These are phyloP conservation scores for Neotoma lepida DNA, from an alignment of 2,113 vertebrate genomes.

Conservation along the genomic window DNA sequence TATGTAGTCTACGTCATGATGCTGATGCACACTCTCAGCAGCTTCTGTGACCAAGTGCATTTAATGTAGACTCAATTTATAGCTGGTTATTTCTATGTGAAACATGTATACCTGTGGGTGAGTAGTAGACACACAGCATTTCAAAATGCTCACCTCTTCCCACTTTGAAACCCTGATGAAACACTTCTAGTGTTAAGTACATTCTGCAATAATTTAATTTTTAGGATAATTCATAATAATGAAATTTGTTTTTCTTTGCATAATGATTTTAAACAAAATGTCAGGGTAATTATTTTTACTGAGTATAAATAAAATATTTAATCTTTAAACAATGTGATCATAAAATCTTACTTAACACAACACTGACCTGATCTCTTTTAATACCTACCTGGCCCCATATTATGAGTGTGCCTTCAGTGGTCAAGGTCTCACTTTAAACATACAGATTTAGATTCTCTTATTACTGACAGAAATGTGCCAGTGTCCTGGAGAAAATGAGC, in stretches of 20 bases:
- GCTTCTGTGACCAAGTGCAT: background rate
- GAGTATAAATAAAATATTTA: slow-evolving; percentile 11
- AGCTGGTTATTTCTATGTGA: background rate
- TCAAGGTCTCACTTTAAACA: background rate
- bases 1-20: background rate
- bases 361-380: background rate
- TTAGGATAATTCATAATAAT: slow-evolving; percentile 28
- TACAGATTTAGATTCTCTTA: background rate
- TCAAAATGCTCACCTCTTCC: background rate
- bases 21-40: background rate
- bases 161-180: background rate
- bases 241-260: slow-evolving; percentile 14
- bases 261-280: slow-evolving; percentile 1
- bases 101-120: background rate
- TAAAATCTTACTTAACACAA: slow-evolving; percentile 8
- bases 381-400: background rate
- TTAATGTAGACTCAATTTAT: background rate
- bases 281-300: background rate
- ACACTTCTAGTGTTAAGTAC: background rate
- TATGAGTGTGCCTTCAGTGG: background rate
- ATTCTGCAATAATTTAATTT: background rate
- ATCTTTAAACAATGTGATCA: background rate
- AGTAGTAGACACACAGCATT: background rate
- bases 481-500: background rate
- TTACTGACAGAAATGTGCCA: background rate